Base-by-base conservation (phyloP, 1,140 invertebrate genomes). In the Nixonia krombeini region DNA sequence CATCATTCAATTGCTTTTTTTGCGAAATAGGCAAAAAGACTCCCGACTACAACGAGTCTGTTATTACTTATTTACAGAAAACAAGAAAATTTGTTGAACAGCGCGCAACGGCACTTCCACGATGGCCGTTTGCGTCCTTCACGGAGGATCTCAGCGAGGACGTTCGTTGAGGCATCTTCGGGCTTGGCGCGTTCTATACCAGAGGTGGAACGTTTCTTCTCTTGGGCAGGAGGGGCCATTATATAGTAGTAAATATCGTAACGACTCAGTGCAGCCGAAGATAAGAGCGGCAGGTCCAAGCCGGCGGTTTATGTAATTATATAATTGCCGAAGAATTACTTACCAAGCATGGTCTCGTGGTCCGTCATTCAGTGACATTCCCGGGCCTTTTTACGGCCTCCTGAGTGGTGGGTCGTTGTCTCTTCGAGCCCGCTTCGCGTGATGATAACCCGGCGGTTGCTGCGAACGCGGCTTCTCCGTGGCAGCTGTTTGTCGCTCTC, bases 241-340 rank as follows among this genome's bases (percentile, higher is more conserved):
- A 85, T 80, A 79, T 79, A 84, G 82, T 84, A 83, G 81, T 85
- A 85, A 85, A 85, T 84, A 85, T 84, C 78, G 76, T 83, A 84
- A 85, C 81, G 78, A 85, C 81, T 78, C 50, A 49, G 72, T 68
- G 66, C 66, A 47, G 72, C 42, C 66, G 38, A 63, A 64, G 35
- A 58, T 51, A 74, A 68, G 72, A 72, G 62, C 56, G 59, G 69
- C 63, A 67, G 52, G 46, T 55, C 69, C 76, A 75, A 40, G 17
- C 51, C 40, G 57, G 72, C 76, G 76, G 79, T 68, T 63, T 58
- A 58, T 69, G 58, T 83, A 85, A 85, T 85, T 84, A 83, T 82
- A 81, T 85, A 84, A 85, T 84, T 85, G 83, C 72, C 63, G 76
- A 83, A 82, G 80, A 83, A 84, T 84, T 84, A 84, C 81, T 85